Conservation (phyloP, 2,888 invertebrate species). For the Oligia strigilis region DNA sequence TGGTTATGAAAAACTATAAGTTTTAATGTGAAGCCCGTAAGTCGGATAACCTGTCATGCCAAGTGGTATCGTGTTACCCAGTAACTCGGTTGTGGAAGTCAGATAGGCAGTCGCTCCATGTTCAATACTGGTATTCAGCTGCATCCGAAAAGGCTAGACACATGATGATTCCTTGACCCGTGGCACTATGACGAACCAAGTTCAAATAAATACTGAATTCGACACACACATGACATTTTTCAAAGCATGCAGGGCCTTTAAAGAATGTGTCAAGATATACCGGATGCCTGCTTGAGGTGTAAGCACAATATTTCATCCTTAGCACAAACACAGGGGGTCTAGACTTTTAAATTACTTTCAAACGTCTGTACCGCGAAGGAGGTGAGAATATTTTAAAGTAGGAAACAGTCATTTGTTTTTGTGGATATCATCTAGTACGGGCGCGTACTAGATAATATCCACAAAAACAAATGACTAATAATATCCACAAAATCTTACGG, state of each 20-base stretch:
- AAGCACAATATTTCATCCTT: constrained; percentile 21
- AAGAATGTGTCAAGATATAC: neutral
- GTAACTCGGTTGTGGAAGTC: neutral
- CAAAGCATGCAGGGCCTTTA: neutral
- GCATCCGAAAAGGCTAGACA: neutral
- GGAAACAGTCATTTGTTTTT: constrained; percentile 25
- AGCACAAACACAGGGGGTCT: constrained; percentile 34
- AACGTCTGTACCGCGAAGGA: constrained; percentile 14
- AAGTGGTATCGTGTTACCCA: neutral
- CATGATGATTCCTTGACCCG: neutral
- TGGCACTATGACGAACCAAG: neutral
- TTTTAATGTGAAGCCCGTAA: neutral
- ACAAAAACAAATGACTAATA: neutral
- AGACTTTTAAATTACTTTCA: constrained; percentile 51
- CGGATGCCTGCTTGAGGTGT: neutral
- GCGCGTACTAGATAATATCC: neutral
- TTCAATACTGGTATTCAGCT: neutral
- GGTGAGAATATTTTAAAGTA: constrained; percentile 48
- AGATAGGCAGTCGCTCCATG: neutral
- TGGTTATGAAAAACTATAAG: too few species aligned
- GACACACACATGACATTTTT: neutral
- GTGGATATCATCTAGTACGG: neutral
- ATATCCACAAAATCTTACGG: neutral
- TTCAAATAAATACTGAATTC: neutral
- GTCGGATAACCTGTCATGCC: neutral